Evolutionary conservation across 2,797 vertebrate genomes (phyloP), one percentile per base, ranked within the genome.

Genomic region (Hapalemur alaotrensis): DNA sequence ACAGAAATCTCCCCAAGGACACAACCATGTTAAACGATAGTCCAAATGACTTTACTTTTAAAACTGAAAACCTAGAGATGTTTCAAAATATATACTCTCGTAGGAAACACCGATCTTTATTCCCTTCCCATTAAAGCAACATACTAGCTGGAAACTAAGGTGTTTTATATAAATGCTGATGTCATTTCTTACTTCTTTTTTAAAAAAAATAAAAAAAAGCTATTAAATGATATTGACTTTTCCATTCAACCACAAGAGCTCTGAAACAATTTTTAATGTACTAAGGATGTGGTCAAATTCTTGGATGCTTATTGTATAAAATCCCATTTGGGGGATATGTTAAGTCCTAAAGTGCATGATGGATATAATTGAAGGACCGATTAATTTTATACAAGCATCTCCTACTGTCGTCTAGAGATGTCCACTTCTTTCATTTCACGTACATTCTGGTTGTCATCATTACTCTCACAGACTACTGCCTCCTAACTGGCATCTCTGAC

Each of bases 231-330:
- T 98, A 97, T 92, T 98, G 97, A 92, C 96, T 97, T 97, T 98
- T 97, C 95, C 92, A 97, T 97, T 98, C 96, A 98, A 95, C 92
- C 81, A 46, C 85, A 84, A 89, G 78, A 90, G 80, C 73, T 61
- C 94, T 98, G 95, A 93, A 97, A 97, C 82, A 96, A 93, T 95
- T 96, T 94, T 97, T 98, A 98, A 98, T 98, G 91, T 80, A 80
- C 97, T 97, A 97, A 98, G 96, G 97, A 98, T 97, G 97, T 98
- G 98, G 95, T 97, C 79, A 94, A 97, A 96, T 98, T 98, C 97
- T 98, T 97, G 96, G 92, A 98, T 78, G 91, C 52, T 97, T 84
- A 91, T 89, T 95, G 81, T 63, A 96, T 96, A 97, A 98, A 97
- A 97, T 98, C 96, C 96, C 93, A 97, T 97, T 97, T 52, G 79